Base-by-base conservation (phyloP, 2,113 vertebrate species). In the Alosa alosa region DNA sequence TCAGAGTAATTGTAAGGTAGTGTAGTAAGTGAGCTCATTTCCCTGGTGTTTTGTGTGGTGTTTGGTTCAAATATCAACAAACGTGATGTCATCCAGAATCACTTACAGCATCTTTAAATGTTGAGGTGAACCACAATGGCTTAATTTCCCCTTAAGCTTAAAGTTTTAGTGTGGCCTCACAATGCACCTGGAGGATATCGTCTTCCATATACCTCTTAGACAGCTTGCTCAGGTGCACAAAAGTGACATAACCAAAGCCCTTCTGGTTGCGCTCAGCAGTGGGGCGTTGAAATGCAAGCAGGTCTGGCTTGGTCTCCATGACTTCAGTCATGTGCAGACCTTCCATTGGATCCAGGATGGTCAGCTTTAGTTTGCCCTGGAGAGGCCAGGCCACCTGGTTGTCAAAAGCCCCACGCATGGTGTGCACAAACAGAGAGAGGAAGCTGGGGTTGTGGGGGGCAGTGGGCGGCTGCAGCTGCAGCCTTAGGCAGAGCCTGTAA, bases 231-330 rank as follows among this genome's bases (percentile, higher is more conserved):
- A 99, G 94, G 88, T 97, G 97, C 95, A 99, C 95, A 84, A 99
- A 99, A 84, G 98, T 99, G 90, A 99, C 97, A 0, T 99, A 99
- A 85, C 98, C 98, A 81, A 99, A 99, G 5, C 98, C 98, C 91
- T 99, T 99, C 0, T 97, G 97, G 86, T 98, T 99, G 82, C 98
- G 96, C 22, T 91, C 94, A 84, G 93, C 91, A 0, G 95, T 95
- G 31, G 98, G 98, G 90, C 96, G 96, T 93, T 99, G 97, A 93
- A 99, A 99, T 85, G 98, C 98, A 55, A 97, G 95, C 10, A 99
- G 91, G 88, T 99, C 98, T 0, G 98, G 98, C 83, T 99, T 99
- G 84, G 98, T 96, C 90, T 99, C 98, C 98, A 99, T 99, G 5
- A 98, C 94, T 90, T 99, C 98, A 88, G 96, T 93, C 0, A 98